Evolutionary conservation across 1,140 invertebrate genomes (phyloP).

Genomic region (Stegodyphus mimosarum): DNA sequence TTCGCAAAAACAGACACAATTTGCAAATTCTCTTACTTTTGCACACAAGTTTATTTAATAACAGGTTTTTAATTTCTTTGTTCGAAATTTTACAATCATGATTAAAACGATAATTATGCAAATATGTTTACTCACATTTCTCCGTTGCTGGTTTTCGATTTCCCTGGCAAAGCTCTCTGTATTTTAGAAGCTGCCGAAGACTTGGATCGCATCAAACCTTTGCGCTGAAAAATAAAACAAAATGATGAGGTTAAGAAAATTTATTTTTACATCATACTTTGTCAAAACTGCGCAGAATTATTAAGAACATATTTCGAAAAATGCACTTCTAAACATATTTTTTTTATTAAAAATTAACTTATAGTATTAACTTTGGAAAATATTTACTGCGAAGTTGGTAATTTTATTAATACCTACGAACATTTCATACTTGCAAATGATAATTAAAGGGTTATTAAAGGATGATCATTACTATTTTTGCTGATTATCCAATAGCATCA

Average conservation of each 20-base stretch:
- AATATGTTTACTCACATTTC: conserved; percentile 54
- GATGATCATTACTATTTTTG: too few relatives aligned
- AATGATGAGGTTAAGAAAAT: background rate
- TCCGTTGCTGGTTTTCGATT: conserved; percentile 43
- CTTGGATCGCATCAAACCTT: conserved; percentile 54
- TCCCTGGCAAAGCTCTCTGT: conserved; percentile 54
- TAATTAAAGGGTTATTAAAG: too few relatives aligned
- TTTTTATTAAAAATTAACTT: background rate
- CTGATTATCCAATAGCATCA: too few relatives aligned
- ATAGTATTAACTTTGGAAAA: background rate
- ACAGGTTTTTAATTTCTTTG: too few relatives aligned
- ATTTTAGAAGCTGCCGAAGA: conserved; percentile 57
- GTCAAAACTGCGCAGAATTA: background rate
- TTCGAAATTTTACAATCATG: too few relatives aligned
- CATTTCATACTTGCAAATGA: too few relatives aligned
- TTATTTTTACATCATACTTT: background rate
- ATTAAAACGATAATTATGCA: too few relatives aligned
- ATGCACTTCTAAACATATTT: background rate
- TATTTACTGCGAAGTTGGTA: too few relatives aligned
- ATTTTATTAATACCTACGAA: too few relatives aligned
- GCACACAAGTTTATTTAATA: too few relatives aligned
- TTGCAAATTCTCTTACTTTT: too few relatives aligned
- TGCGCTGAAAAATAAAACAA: conserved; percentile 37
- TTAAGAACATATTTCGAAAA: background rate
- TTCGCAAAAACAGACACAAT: too few relatives aligned